Conservation (phyloP, 2,888 invertebrate genomes). For the Anoncus sp. region DNA sequence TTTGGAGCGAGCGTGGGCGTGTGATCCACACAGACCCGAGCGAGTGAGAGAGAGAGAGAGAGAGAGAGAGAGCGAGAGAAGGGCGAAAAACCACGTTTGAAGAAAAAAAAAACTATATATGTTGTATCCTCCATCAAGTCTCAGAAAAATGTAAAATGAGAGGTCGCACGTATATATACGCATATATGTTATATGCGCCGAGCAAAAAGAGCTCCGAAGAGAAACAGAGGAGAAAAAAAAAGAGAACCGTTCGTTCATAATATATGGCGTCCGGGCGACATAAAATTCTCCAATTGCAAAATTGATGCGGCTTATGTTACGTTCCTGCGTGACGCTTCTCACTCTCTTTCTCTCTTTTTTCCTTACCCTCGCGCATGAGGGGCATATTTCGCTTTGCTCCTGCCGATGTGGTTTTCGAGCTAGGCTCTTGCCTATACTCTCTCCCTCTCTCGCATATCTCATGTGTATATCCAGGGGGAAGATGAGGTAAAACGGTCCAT, state of each 20-base stretch:
- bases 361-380: no score
- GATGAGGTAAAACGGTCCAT: conserved; percentile 17
- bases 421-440: conserved; percentile 36
- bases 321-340: conserved; percentile 58
- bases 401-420: conserved; percentile 29
- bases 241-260: conserved; percentile 76
- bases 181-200: conserved; percentile 16
- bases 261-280: conserved; percentile 80
- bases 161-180: conserved; percentile 7
- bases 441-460: no score
- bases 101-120: conserved; percentile 12
- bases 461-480: conserved; percentile 19
- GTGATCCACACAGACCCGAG: no score
- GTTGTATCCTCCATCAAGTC: conserved; percentile 20
- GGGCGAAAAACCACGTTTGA: conserved; percentile 29
- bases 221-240: conserved; percentile 55
- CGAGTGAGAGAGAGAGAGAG: conserved; percentile 35
- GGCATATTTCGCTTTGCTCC: conserved; percentile 49
- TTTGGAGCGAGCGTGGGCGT: conserved; percentile 40
- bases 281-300: conserved; percentile 84
- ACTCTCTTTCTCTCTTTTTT: conserved; percentile 55
- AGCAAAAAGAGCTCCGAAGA: conserved; percentile 38
- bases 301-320: conserved; percentile 82
- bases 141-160: conserved; percentile 48
- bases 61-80: conserved; percentile 36